A percentile compares a stretch with the other conserved stretches of the same genome.
Conservation (phyloP, 2,797 vertebrate genomes). For the Enteromius anoplus region DNA sequence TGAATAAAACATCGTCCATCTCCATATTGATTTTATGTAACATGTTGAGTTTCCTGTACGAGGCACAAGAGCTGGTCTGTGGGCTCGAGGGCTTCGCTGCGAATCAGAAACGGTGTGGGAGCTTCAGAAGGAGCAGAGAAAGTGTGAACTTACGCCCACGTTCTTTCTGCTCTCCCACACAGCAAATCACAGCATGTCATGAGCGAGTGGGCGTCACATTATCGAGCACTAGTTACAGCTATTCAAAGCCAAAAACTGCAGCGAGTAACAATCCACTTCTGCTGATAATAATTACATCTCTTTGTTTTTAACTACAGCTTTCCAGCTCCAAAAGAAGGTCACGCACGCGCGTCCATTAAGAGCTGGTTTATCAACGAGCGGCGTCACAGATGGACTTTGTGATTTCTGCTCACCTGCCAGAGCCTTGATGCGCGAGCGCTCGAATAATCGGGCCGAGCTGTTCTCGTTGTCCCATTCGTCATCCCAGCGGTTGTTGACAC, state of each 20-base stretch:
- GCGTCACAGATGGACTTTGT: neutral
- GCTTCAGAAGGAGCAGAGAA: conserved; percentile 11
- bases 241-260: neutral
- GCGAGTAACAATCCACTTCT: neutral
- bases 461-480: conserved; percentile 98
- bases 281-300: neutral
- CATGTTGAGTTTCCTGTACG: conserved; percentile 1
- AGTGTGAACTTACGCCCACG: conserved; percentile 32
- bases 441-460: conserved; percentile 93
- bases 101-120: conserved; percentile 1
- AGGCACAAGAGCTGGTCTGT: neutral
- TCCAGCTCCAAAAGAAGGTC: neutral
- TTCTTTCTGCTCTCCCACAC: conserved; percentile 22
- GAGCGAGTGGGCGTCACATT: conserved; percentile 1
- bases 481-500: conserved; percentile 96
- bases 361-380: neutral
- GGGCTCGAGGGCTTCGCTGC: neutral
- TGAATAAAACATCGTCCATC: conserved; percentile 19
- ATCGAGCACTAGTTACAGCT: conserved; percentile 4
- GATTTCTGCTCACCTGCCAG: conserved; percentile 83
- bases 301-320: neutral
- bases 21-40: conserved; percentile 27
- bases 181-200: neutral
- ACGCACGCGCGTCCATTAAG: neutral
- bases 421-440: conserved; percentile 95